A percentile compares a stretch with the other conserved stretches of the same genome.
phyloP scores from a whole-genome alignment of 1,140 invertebrate species.

The Bilobella aurantiaca region DNA sequence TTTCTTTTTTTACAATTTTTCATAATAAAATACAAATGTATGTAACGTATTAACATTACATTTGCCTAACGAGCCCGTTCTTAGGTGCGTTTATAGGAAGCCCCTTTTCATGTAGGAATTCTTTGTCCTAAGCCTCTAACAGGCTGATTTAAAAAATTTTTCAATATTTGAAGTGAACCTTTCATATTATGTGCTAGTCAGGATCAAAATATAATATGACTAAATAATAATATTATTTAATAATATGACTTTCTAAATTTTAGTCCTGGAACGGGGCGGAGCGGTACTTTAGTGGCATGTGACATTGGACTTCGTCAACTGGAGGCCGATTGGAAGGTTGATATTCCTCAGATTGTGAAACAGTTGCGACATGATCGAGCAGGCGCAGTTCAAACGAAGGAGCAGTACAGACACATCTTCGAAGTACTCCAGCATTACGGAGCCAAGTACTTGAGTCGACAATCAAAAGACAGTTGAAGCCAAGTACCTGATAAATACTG shows the following conservation, averaged over 20 bases:
- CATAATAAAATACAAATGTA: too few species aligned
- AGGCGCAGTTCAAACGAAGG: constrained; percentile 71
- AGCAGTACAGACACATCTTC: constrained; percentile 59
- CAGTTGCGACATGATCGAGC: constrained; percentile 70
- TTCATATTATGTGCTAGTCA: too few species aligned
- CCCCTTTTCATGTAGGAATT: too few species aligned
- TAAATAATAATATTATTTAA: too few species aligned
- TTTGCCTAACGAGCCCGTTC: too few species aligned
- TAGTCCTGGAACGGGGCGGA: constrained; percentile 76
- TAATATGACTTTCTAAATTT: not conserved
- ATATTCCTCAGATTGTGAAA: constrained; percentile 73
- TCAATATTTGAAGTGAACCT: too few species aligned
- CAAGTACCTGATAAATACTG: not conserved
- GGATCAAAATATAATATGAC: too few species aligned
- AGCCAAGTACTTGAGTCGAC: constrained; percentile 10
- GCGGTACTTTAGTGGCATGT: constrained; percentile 73
- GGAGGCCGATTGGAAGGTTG: constrained; percentile 61
- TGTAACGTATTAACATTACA: too few species aligned
- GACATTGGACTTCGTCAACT: constrained; percentile 76
- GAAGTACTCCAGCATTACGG: constrained; percentile 43
- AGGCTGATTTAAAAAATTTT: too few species aligned
- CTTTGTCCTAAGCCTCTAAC: too few species aligned
- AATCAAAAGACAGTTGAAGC: not conserved
- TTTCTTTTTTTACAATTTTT: too few species aligned
- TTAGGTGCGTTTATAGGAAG: too few species aligned